Conservation (phyloP, 1,140 invertebrate species). For the Diploscapter pachys region DNA sequence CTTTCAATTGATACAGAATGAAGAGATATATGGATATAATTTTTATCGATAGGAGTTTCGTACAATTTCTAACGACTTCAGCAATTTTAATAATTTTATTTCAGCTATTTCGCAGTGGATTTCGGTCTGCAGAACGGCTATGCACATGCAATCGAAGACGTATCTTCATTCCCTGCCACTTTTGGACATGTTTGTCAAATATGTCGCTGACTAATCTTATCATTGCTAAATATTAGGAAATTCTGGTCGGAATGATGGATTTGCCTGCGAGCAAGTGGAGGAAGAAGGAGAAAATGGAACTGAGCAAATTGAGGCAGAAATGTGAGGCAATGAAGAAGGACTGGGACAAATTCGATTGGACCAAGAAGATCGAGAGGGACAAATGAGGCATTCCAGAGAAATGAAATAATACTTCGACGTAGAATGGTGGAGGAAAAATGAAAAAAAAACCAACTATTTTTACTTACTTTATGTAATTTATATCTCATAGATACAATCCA, state of each 20-base stretch:
- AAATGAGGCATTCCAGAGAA: neutral
- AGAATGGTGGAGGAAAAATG: no score
- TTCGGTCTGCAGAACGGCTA: slow-evolving; percentile 82
- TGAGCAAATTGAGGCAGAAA: slow-evolving; percentile 71
- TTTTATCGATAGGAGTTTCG: no score
- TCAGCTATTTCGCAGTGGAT: slow-evolving; percentile 84
- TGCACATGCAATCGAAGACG: slow-evolving; percentile 93
- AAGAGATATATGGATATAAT: no score
- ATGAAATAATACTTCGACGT: no score
- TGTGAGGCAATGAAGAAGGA: slow-evolving; percentile 68
- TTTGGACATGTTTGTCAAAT: slow-evolving; percentile 75
- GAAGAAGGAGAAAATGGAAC: slow-evolving; percentile 72
- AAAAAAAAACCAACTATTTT: no score
- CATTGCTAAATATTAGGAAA: slow-evolving; percentile 68
- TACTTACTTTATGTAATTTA: no score
- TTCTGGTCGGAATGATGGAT: slow-evolving; percentile 88
- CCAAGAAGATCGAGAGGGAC: slow-evolving; percentile 44
- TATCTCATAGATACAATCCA: no score
- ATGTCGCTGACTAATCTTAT: neutral
- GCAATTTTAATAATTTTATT: neutral
- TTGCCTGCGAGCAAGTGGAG: slow-evolving; percentile 79
- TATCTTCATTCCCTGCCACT: slow-evolving; percentile 77
- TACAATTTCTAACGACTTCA: no score
- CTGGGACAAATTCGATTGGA: slow-evolving; percentile 70
- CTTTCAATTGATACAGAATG: no score